Evolutionary conservation across 1,140 invertebrate species (phyloP).

Genomic region (Psilanteris sp.): DNA sequence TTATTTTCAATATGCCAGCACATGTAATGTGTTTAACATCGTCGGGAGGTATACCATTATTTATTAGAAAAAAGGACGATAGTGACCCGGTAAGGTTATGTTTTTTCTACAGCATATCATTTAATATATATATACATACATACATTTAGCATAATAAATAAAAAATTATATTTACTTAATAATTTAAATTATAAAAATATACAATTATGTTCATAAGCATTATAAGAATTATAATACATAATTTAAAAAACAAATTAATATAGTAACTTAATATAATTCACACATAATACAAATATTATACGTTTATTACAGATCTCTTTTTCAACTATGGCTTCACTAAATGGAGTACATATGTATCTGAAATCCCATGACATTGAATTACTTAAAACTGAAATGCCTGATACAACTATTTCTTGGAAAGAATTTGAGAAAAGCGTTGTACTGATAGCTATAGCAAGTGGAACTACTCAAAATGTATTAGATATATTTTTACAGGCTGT

Average conservation of each 20-base stretch:
- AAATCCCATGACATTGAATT: constrained; percentile 85
- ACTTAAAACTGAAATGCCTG: constrained; percentile 83
- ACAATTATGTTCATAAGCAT: too few species aligned
- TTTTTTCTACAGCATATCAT: background rate
- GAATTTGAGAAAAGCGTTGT: constrained; percentile 85
- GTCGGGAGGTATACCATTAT: constrained; percentile 86
- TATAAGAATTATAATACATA: too few species aligned
- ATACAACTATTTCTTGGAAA: constrained; percentile 87
- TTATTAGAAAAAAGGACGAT: constrained; percentile 85
- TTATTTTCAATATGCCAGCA: constrained; percentile 81
- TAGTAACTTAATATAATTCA: too few species aligned
- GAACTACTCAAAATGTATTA: constrained; percentile 83
- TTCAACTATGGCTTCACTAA: constrained; percentile 48
- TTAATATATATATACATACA: too few species aligned
- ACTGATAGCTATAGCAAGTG: constrained; percentile 84
- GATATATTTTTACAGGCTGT: constrained; percentile 85
- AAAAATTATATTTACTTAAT: too few species aligned
- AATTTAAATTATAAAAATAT: too few species aligned
- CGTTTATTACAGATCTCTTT: constrained; percentile 52
- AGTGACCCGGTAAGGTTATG: constrained; percentile 75
- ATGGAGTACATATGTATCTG: constrained; percentile 88
- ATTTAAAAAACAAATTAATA: too few species aligned
- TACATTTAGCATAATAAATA: too few species aligned
- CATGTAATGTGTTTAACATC: constrained; percentile 85
- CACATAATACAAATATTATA: too few species aligned